Evolutionary conservation across 2,888 invertebrate genomes (phyloP), one percentile per base, ranked within the genome.

Genomic region (Ctenicera cuprea): DNA sequence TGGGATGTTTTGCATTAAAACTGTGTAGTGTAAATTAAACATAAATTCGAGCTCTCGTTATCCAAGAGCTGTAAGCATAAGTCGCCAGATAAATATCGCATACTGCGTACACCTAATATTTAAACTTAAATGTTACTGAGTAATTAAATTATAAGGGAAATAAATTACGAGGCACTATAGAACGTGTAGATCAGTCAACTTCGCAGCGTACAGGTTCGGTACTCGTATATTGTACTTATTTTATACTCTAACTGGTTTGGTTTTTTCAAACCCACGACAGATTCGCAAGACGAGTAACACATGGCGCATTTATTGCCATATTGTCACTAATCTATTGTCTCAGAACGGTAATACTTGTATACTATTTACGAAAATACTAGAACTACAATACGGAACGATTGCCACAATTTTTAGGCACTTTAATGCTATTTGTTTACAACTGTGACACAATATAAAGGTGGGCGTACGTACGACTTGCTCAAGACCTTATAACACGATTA

Each of bases 181-280:
- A 65, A 66, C 50, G 37, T 65, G 66, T 66, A 72, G 66, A 72
- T 72, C 61, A 38, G 65, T 72, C 61, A 52, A 45, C 61, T 66
- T 64, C 26, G 61, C 37, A 59, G 66, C 26, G 38, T 66, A 66
- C 70, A 70, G 70, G 70, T 70, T 70, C 62, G 22, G 62, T 62
- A 70, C 63, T 50, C 62, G 37, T 63, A 62, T 70, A 52, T 70
- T 22, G 63, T 70, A 63, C 63, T 59, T 68, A 59, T 43, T 68
- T 71, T 71, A 50, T 52, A 61, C 33, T 33, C 33, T 20, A 66
- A 72, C 72, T 66, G 66, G 66, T 72, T 72, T 38, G 8, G 33
- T 66, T 66, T 72, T 72, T 72, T 63, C 50, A 38, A 66, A 18
- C 65, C 66, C 72, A 65, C 59, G 38, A 71, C 57, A 66, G 65